Conservation (phyloP, 2,113 vertebrate species). For the Ciconia boyciana region DNA sequence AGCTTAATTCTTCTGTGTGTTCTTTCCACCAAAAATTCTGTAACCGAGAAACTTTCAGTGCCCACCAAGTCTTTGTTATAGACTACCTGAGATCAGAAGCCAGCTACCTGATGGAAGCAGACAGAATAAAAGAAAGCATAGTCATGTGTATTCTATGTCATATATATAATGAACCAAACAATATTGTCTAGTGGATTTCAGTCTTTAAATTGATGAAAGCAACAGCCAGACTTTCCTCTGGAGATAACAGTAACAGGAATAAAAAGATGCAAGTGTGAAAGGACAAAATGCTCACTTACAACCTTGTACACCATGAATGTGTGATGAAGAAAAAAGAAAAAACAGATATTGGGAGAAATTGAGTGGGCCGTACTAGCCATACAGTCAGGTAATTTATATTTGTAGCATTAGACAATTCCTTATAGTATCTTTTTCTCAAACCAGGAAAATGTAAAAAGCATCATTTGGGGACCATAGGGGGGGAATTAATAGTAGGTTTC, state of each 20-base stretch:
- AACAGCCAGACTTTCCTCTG: neutral
- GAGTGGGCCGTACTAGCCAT: neutral
- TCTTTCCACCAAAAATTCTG: neutral
- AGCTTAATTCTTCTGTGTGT: neutral
- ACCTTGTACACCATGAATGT: neutral
- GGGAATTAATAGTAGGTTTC: neutral
- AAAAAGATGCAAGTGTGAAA: neutral
- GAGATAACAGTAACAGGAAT: neutral
- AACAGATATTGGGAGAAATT: neutral
- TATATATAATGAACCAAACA: neutral
- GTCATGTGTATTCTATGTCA: neutral
- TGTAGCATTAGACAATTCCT: neutral
- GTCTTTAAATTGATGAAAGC: neutral
- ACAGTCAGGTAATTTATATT: neutral
- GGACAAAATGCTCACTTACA: neutral
- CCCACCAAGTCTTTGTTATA: neutral
- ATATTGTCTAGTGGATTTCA: neutral
- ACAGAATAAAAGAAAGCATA: neutral
- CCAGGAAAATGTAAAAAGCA: neutral
- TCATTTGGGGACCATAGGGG: neutral
- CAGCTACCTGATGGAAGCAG: neutral
- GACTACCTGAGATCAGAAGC: neutral
- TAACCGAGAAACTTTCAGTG: accelerated
- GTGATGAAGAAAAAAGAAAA: neutral
- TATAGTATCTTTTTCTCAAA: neutral